Evolutionary conservation across 2,113 vertebrate genomes (phyloP), one percentile per base, ranked within the genome.

Genomic region (Gopherus flavomarginatus): DNA sequence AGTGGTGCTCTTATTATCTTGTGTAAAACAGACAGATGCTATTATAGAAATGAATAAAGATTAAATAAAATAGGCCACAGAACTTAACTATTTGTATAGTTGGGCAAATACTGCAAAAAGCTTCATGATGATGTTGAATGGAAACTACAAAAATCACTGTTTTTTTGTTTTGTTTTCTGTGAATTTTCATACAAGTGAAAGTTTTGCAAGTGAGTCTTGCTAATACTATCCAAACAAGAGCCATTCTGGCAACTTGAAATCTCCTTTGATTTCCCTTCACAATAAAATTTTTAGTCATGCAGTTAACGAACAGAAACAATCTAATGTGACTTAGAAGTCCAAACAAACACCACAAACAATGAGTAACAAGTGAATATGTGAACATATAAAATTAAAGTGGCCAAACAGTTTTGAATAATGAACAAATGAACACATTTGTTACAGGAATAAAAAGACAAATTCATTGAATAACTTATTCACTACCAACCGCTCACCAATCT

Each of bases 31-130:
- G 65, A 75, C 81, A 29, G 95, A 78, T 88, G 86, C 81, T 95
- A 54, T 92, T 90, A 88, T 49, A 88, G 14, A 91, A 92, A 94
- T 91, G 92, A 90, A 52, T 90, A 90, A 92, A 94, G 17, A 38
- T 38, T 38, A 83, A 90, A 83, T 85, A 89, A 89, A 44, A 79
- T 62, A 81, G 26, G 83, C 2, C 1, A 3, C 22, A 6, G 19
- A 11, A 35, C 86, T 92, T 95, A 79, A 88, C 47, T 54, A 75
- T 42, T 53, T 65, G 53, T 93, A 19, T 72, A 72, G 16, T 84
- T 77, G 21, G 3, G 84, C 80, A 26, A 91, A 92, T 86, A 72
- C 8, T 5, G 27, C 84, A 53, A 69, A 89, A 94, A 94, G 95
- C 80, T 1, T 77, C 53, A 6, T 44, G 9, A 92, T 35, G 5